Base-by-base conservation (phyloP, 2,888 invertebrate genomes). In the Laspeyria flexula region DNA sequence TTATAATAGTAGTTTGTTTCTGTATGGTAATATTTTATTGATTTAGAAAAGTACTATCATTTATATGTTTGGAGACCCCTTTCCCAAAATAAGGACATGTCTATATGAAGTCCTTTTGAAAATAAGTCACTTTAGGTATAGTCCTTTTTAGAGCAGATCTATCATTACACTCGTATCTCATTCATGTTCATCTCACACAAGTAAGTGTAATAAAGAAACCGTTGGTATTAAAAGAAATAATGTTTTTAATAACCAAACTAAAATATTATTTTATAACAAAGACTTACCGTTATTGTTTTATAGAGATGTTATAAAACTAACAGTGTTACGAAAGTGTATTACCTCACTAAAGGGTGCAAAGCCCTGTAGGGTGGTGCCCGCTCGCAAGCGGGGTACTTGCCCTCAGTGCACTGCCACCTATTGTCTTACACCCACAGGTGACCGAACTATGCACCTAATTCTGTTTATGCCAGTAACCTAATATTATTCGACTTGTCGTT, bases 301-400 rank as follows among this genome's bases (percentile, higher is more conserved):
- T 65, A 69, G 69, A 73, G 60, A 62, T 73, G 73, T 76, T 71
- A 77, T 71, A 83, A 77, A 78, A 79, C 51, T 67, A 71, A 74
- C 71, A 68, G 77, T 68, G 76, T 88, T 85, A 86, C 79, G 75
- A 83, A 81, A 78, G 77, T 72, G 64, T 68, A 84, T 87, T 86
- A 84, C 82, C 77, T 81, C 64, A 75, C 81, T 57, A 61, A 64
- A 62, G 63, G 60, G 61, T 65, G 65, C 62, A 67, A 84, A 81
- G 80, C 73, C 81, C 87, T 77, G 63, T 70, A 79, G 85, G 85
- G 82, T 81, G 78, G 69, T 71, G 83, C 76, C 71, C 37, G 21
- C 35, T 7, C 33, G 25, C 23, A 15, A 58, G 61, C 66, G 73
- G 66, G 83, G 85, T 86, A 72, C 77, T 77, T 83, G 86, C 71